A percentile compares a stretch with the other conserved stretches of the same genome.
Evolutionary conservation across 2,113 vertebrate genomes (phyloP).

Genomic region (Melanerpes aurifrons): DNA sequence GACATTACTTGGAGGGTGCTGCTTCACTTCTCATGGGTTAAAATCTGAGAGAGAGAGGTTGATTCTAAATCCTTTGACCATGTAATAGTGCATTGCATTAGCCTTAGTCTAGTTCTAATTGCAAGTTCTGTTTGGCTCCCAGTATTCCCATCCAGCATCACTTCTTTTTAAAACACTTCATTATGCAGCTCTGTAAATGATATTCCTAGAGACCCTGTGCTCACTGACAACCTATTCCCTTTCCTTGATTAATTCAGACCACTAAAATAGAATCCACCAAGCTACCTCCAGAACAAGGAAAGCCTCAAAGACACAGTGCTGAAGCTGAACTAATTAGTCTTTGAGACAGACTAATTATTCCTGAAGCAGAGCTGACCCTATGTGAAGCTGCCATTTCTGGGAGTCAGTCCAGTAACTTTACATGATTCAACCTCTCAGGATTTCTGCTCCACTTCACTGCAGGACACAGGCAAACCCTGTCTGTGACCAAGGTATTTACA

Average conservation of each 20-base stretch:
- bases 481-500: not conserved
- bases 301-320: not conserved
- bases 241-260: not conserved
- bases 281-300: not conserved
- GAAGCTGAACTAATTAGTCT: slow-evolving; percentile 37
- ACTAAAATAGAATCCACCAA: not conserved
- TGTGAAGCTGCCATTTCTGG: not conserved
- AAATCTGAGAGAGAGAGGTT: not conserved
- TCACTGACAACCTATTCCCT: not conserved
- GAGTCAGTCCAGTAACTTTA: not conserved
- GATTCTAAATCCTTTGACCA: not conserved
- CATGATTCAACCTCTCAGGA: not conserved
- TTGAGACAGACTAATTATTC: slow-evolving; percentile 31
- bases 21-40: not conserved
- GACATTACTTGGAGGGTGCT: not conserved
- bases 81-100: rapidly evolving
- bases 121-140: not conserved
- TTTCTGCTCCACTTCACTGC: not conserved
- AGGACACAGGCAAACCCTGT: not conserved
- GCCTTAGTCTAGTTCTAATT: not conserved
- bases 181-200: not conserved
- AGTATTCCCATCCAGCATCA: not conserved
- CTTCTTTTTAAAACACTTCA: not conserved
- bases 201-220: not conserved
- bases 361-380: not conserved